These are phyloP conservation scores for Drosophila picticornis DNA, from an alignment of 2,888 invertebrate species.

Conservation along the genomic window DNA sequence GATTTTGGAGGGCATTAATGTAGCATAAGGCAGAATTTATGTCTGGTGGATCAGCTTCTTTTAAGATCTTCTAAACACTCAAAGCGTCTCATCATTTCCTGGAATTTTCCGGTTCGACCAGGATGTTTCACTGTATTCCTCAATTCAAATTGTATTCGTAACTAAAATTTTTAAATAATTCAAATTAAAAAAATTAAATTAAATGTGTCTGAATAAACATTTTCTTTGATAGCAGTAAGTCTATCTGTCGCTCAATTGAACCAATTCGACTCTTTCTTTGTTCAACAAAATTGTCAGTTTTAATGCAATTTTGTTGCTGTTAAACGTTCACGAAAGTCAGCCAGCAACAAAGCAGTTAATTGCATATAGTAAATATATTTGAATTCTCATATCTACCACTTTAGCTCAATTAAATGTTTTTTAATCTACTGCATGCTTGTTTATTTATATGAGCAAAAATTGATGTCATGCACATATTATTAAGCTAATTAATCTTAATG, in stretches of 20 bases:
- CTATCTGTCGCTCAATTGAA: neutral
- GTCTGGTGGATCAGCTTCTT: neutral
- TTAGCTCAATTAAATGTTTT: constrained; percentile 1
- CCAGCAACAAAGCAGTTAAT: neutral
- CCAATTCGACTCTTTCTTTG: neutral
- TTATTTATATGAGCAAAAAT: neutral
- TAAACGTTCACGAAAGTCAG: neutral
- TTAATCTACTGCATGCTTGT: constrained; percentile 22
- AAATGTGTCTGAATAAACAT: neutral
- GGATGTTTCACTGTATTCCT: neutral
- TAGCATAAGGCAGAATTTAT: rapidly evolving
- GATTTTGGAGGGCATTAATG: neutral
- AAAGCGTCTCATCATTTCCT: neutral
- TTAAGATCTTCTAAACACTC: neutral
- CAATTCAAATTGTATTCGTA: neutral
- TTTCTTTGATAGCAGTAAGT: neutral
- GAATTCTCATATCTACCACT: neutral
- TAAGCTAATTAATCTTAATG: constrained; percentile 42
- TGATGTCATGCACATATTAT: constrained; percentile 23
- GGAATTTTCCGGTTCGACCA: neutral
- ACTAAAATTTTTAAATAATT: neutral
- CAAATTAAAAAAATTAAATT: neutral
- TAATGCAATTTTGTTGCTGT: neutral
- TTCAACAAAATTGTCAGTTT: neutral
- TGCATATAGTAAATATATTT: neutral